These are phyloP conservation scores for Heliopora coerulea DNA, from an alignment of 92 coral and sea anemone species.

Conservation along the genomic window DNA sequence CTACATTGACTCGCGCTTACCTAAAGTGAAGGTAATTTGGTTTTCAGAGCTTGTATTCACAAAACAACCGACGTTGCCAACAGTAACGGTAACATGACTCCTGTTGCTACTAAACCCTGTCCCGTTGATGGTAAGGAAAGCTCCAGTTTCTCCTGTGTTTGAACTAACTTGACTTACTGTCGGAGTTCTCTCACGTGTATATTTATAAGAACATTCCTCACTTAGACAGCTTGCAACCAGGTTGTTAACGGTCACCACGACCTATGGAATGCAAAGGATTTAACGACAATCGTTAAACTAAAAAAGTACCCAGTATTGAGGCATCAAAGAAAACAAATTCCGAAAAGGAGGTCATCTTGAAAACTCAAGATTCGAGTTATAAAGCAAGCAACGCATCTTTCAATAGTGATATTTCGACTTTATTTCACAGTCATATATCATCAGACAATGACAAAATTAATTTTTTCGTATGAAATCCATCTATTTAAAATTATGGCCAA, in stretches of 20 bases:
- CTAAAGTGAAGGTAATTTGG: slow-evolving; percentile 54
- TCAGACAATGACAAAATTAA: too few relatives aligned
- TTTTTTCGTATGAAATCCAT: too few relatives aligned
- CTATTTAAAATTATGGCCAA: too few relatives aligned
- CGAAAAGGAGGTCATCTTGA: too few relatives aligned
- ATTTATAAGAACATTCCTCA: slow-evolving; percentile 61
- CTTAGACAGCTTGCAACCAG: slow-evolving; percentile 73
- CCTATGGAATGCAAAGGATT: slow-evolving; percentile 36
- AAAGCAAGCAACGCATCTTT: too few relatives aligned
- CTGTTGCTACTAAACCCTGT: slow-evolving; percentile 58
- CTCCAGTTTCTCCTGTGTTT: slow-evolving; percentile 53
- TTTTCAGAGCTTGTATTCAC: slow-evolving; percentile 56
- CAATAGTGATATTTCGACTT: too few relatives aligned
- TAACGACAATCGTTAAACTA: too few relatives aligned
- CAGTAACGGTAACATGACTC: slow-evolving; percentile 58
- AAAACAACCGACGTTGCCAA: slow-evolving; percentile 60
- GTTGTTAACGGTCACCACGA: slow-evolving; percentile 58
- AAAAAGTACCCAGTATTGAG: too few relatives aligned
- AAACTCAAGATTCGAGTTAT: too few relatives aligned
- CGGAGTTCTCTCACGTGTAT: slow-evolving; percentile 55
- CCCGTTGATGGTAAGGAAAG: slow-evolving; percentile 62
- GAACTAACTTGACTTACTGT: slow-evolving; percentile 54
- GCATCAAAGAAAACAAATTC: not conserved
- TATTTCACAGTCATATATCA: too few relatives aligned
- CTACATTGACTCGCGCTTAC: too few relatives aligned